phyloP scores from a whole-genome alignment of 2,797 vertebrate species.

The Syngnathus rostellatus region DNA sequence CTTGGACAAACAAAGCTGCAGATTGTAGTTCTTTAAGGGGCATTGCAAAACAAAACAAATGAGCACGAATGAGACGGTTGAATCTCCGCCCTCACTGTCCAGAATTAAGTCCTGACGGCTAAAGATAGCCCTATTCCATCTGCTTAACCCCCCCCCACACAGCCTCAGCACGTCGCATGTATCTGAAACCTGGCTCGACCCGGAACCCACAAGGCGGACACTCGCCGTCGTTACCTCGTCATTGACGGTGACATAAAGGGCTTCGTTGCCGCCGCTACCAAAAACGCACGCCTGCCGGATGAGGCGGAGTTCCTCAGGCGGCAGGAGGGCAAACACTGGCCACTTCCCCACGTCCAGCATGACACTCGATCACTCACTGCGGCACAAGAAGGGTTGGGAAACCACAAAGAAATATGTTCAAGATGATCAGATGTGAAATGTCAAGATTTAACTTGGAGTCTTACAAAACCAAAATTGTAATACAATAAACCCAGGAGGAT shows the following conservation, averaged over 20 bases:
- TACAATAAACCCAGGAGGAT: background rate
- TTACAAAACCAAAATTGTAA: background rate
- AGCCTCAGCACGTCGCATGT: slow-evolving; percentile 19
- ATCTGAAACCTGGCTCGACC: background rate
- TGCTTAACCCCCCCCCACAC: slow-evolving; percentile 49
- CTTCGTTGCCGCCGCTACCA: slow-evolving; percentile 91
- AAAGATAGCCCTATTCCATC: slow-evolving; percentile 71
- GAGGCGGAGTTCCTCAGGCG: slow-evolving; percentile 84
- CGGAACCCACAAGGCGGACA: background rate
- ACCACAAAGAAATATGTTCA: background rate
- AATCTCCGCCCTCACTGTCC: slow-evolving; percentile 32
- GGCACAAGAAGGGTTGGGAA: background rate
- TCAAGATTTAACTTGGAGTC: background rate
- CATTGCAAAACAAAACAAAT: slow-evolving; percentile 19
- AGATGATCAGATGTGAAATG: background rate
- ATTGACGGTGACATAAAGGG: slow-evolving; percentile 88
- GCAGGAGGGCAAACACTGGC: slow-evolving; percentile 95
- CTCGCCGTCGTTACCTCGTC: slow-evolving; percentile 78
- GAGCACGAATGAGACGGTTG: slow-evolving; percentile 13
- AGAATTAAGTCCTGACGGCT: slow-evolving; percentile 62
- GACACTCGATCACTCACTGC: slow-evolving; percentile 54
- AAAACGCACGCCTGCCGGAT: slow-evolving; percentile 95
- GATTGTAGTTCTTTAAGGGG: too few relatives aligned
- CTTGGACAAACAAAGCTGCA: too few relatives aligned
- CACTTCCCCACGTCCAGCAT: slow-evolving; percentile 99